phyloP scores from a whole-genome alignment of 2,113 vertebrate species.

The Elephas maximus region DNA sequence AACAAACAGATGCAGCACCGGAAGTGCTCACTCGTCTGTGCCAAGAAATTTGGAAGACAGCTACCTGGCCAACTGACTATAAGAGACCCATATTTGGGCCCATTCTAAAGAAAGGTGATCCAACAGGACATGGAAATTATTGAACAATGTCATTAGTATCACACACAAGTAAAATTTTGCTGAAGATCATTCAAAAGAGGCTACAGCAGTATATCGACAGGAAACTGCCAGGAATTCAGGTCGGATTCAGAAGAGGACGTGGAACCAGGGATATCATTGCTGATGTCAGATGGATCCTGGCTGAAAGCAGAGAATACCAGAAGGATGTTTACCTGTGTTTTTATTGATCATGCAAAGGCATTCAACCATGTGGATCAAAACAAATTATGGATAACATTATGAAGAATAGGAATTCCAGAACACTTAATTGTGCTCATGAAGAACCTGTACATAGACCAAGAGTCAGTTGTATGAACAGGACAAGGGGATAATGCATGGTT shows the following conservation, averaged over 20 bases:
- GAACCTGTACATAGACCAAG: no score
- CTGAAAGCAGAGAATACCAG: background rate
- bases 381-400: no score
- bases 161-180: background rate
- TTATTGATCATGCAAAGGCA: background rate
- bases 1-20: background rate
- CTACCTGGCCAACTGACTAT: background rate
- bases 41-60: background rate
- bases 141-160: background rate
- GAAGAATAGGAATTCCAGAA: no score
- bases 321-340: background rate
- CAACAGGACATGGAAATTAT: background rate
- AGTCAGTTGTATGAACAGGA: no score
- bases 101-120: background rate
- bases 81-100: background rate
- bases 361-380: no score
- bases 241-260: background rate
- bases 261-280: background rate
- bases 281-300: background rate
- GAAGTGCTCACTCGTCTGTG: background rate
- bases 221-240: background rate
- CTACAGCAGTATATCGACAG: background rate
- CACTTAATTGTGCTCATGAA: no score
- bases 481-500: no score
- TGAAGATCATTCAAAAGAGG: background rate